A percentile compares a stretch with the other conserved stretches of the same genome.
Conservation (phyloP, 2,113 vertebrate species). For the Psilopogon haemacephalus region DNA sequence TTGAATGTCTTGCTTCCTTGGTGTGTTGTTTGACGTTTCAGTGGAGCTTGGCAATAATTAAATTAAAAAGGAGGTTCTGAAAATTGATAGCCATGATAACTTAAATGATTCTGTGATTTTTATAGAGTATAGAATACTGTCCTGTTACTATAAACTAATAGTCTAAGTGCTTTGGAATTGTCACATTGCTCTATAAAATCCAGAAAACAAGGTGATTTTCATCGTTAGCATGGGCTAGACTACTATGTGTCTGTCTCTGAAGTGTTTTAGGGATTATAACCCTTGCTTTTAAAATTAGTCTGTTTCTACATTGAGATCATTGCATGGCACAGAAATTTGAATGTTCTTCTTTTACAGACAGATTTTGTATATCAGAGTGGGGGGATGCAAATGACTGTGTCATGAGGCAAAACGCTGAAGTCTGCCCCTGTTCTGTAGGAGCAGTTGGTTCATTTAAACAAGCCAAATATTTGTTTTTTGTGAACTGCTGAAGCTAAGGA, state of each 20-base stretch:
- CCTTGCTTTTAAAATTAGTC: background rate
- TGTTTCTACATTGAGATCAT: background rate
- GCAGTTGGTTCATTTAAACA: background rate
- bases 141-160: background rate
- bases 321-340: background rate
- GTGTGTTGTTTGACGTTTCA: background rate
- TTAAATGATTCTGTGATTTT: background rate
- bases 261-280: background rate
- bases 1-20: background rate
- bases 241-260: background rate
- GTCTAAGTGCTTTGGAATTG: background rate
- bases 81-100: background rate
- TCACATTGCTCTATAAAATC: background rate
- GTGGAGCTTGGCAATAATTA: background rate
- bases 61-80: background rate
- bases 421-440: background rate
- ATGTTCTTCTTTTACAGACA: background rate
- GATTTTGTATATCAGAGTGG: background rate
- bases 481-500: background rate
- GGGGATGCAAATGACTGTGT: background rate
- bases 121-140: background rate
- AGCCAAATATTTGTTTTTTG: background rate
- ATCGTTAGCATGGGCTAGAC: background rate
- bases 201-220: background rate
- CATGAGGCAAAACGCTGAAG: background rate